These are phyloP conservation scores for Plectrocnemia conspersa DNA, from an alignment of 1,140 invertebrate genomes.

Conservation along the genomic window DNA sequence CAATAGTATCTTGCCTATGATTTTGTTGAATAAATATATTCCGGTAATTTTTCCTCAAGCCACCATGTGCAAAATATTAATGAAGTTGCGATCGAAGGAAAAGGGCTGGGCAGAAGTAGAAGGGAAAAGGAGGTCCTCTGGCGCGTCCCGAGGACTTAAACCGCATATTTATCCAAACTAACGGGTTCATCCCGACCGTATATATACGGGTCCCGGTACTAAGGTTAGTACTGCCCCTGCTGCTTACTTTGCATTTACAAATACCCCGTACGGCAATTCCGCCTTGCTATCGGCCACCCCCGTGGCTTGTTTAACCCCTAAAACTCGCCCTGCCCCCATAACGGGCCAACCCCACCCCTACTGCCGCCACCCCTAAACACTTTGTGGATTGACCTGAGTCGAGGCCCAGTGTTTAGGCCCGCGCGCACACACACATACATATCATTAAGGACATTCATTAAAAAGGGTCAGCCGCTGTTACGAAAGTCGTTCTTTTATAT, in stretches of 20 bases:
- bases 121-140: slow-evolving; percentile 8
- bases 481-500: slow-evolving; percentile 36
- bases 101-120: too few species aligned
- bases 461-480: slow-evolving; percentile 36
- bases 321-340: background rate
- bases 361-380: slow-evolving; percentile 21
- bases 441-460: slow-evolving; percentile 37
- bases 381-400: slow-evolving; percentile 32
- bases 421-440: slow-evolving; percentile 23
- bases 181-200: slow-evolving; percentile 19
- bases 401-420: slow-evolving; percentile 26
- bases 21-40: too few species aligned
- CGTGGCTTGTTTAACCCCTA: slow-evolving; percentile 15
- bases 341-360: background rate
- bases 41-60: too few species aligned
- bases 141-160: slow-evolving; percentile 16
- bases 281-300: slow-evolving; percentile 14
- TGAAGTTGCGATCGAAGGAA: slow-evolving; percentile 4
- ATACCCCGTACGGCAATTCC: slow-evolving; percentile 20
- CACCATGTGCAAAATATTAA: too few species aligned
- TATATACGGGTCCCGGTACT: slow-evolving; percentile 16
- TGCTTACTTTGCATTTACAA: slow-evolving; percentile 32
- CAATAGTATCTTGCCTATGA: too few species aligned
- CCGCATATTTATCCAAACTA: slow-evolving; percentile 33
- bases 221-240: slow-evolving; percentile 11